Conservation (phyloP, 2,113 vertebrate genomes). For the Paratilapia polleni region DNA sequence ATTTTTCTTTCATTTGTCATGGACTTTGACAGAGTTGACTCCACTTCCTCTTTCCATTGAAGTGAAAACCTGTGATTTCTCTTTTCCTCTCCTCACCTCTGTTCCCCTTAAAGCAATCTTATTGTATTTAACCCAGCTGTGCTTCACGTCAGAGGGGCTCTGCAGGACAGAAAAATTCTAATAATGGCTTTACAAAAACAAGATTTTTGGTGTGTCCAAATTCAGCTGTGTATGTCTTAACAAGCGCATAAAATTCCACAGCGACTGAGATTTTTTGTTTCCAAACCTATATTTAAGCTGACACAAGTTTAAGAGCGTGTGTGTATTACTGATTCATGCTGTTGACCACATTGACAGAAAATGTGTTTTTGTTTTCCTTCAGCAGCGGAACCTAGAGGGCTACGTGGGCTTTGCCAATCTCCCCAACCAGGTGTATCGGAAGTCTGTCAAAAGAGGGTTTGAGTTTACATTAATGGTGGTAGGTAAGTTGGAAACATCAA, state of each 20-base stretch:
- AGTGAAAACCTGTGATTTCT: slow-evolving; percentile 34
- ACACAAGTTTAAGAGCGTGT: fast-evolving
- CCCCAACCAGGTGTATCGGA: slow-evolving; percentile 85
- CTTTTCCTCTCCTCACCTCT: neutral
- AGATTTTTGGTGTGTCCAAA: neutral
- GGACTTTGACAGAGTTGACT: neutral
- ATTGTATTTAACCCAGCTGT: slow-evolving; percentile 37
- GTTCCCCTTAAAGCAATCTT: neutral
- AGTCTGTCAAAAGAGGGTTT: slow-evolving; percentile 84
- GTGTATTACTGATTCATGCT: neutral
- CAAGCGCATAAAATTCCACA: neutral
- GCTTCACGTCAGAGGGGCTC: slow-evolving; percentile 41
- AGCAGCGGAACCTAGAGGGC: slow-evolving; percentile 85
- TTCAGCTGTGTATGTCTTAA: neutral
- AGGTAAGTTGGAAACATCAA: slow-evolving; percentile 73
- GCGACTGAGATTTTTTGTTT: neutral
- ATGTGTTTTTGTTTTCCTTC: slow-evolving; percentile 46
- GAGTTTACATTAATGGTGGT: slow-evolving; percentile 87
- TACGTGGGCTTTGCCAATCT: slow-evolving; percentile 85
- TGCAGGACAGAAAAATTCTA: slow-evolving; percentile 48
- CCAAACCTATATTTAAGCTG: neutral
- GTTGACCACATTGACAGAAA: neutral
- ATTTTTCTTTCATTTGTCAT: neutral
- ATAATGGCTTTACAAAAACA: slow-evolving; percentile 39
- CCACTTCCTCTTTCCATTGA: slow-evolving; percentile 13